phyloP scores from a whole-genome alignment of 2,113 vertebrate genomes.

The Ciconia maguari region DNA sequence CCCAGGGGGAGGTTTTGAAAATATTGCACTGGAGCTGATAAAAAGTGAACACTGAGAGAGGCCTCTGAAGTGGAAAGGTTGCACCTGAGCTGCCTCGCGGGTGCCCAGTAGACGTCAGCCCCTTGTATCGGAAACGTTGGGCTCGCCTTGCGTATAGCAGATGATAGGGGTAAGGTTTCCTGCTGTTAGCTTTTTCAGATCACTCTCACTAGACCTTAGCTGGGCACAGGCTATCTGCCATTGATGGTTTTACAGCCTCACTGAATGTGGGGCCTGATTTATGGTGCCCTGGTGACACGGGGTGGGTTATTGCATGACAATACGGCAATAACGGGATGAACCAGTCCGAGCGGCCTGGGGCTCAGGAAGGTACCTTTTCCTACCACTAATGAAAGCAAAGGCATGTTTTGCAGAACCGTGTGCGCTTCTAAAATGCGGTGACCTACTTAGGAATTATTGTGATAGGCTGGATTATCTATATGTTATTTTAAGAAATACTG shows the following conservation, averaged over 20 bases:
- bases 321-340: neutral
- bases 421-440: fast-evolving
- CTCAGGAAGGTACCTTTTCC: neutral
- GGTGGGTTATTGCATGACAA: neutral
- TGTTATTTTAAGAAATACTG: neutral
- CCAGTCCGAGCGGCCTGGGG: neutral
- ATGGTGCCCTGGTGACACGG: neutral
- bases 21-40: conserved; percentile 20
- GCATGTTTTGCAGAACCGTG: neutral
- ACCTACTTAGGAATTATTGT: neutral
- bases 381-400: neutral
- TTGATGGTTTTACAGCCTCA: conserved; percentile 11
- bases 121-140: neutral
- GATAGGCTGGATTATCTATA: neutral
- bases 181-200: neutral
- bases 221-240: neutral
- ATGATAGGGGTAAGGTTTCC: neutral
- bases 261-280: conserved; percentile 2
- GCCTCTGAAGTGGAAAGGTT: conserved; percentile 2
- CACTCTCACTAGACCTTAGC: neutral
- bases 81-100: neutral
- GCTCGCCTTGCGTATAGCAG: neutral
- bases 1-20: conserved; percentile 45
- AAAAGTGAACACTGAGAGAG: neutral
- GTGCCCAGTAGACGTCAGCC: neutral